Evolutionary conservation across 2,888 invertebrate species (phyloP), one percentile per base, ranked within the genome.

Genomic region (Eristalis intricaria): DNA sequence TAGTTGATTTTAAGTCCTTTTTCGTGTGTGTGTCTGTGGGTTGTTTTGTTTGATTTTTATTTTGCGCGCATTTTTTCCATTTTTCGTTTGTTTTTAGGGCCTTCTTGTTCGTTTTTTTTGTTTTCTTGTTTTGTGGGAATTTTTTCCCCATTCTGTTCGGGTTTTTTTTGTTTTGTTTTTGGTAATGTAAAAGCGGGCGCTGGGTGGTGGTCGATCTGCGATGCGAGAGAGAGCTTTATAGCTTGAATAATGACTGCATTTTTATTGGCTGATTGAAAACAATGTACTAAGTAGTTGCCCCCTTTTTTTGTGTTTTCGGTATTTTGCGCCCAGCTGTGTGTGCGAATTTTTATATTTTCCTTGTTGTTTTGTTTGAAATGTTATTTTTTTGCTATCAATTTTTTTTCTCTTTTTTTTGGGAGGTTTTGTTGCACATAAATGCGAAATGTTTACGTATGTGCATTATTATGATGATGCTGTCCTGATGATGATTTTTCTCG

Each of bases 181-280:
- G 80, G 84, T 13, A 60, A 60, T 60, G 60, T 60, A 60, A 60
- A 60, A 60, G 60, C 40, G n/a, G 69, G 13, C 73, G 74, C 60
- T 66, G n/a, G 71, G 87, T 74, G 43, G 38, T 63, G 35, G 63
- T 90, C 60, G 89, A 89, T 89, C 89, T 50, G 79, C 82, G 43
- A 78, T 82, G 78, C 81, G 86, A 82, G 81, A 50, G 50, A 82
- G 89, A 89, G 85, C 88, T 90, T 89, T 89, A 90, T 88, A 87
- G 89, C 88, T 89, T 89, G 90, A 90, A 91, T 92, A 92, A 92
- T 91, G 92, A 92, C 93, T 92, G 92, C 91, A 91, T 92, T 93
- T 93, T 93, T 93, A 93, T 93, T 93, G 93, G 93, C 92, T 93
- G 92, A 91, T 92, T 91, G 90, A 90, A 91, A 91, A 91, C 90